These are phyloP conservation scores for Drosophila gunungcola DNA, from an alignment of 1,140 invertebrate species.

Conservation along the genomic window DNA sequence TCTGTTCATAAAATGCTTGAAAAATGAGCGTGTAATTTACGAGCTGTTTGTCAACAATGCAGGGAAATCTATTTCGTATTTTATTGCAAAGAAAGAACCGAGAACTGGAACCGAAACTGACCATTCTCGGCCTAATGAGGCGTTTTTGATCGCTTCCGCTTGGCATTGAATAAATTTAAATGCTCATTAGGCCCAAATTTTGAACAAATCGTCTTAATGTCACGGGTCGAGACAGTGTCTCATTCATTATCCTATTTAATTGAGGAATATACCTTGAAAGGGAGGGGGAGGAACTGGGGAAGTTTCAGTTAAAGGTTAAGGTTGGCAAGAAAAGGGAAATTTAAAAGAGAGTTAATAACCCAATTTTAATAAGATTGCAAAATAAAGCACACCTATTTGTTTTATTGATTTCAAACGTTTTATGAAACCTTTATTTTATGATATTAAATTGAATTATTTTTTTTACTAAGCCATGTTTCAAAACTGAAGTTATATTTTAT, in stretches of 20 bases:
- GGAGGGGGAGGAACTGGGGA: neutral
- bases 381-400: too few species aligned
- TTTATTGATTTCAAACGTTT: too few species aligned
- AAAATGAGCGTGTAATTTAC: conserved; percentile 75
- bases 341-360: too few species aligned
- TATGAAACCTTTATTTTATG: too few species aligned
- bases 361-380: too few species aligned
- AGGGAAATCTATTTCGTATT: conserved; percentile 72
- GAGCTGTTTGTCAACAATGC: conserved; percentile 78
- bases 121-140: conserved; percentile 62
- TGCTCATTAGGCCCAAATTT: conserved; percentile 27
- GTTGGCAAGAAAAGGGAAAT: neutral
- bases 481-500: too few species aligned
- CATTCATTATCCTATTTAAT: conserved; percentile 39
- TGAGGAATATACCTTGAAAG: conserved; percentile 11
- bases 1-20: conserved; percentile 51
- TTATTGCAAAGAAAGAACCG: conserved; percentile 36
- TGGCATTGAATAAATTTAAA: conserved; percentile 59
- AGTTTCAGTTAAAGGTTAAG: conserved; percentile 1
- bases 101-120: conserved; percentile 34
- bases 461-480: too few species aligned
- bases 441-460: too few species aligned
- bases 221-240: conserved; percentile 26
- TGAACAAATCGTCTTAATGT: conserved; percentile 60
- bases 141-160: conserved; percentile 74